A percentile compares a stretch with the other conserved stretches of the same genome.
Conservation (phyloP, 1,140 invertebrate species). For the Leptopilina boulardi region DNA sequence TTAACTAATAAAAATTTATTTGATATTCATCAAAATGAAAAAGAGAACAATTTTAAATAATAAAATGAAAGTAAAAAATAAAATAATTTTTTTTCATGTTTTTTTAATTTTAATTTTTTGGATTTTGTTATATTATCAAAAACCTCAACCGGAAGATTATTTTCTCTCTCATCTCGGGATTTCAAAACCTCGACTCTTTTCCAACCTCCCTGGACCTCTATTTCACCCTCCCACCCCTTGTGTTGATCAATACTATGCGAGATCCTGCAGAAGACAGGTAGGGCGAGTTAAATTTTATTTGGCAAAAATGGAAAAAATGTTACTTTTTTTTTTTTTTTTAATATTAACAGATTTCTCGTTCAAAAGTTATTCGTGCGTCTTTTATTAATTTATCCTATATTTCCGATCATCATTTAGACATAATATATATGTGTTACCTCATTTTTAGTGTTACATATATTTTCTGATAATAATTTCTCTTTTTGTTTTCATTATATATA, state of each 20-base stretch:
- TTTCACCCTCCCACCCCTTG: constrained; percentile 41
- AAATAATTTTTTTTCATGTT: no score
- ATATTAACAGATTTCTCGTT: neutral
- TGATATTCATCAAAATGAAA: no score
- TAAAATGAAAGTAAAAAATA: no score
- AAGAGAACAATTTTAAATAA: no score
- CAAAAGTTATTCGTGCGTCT: neutral
- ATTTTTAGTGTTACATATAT: no score
- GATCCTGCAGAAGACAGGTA: constrained; percentile 61
- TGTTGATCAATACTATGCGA: constrained; percentile 64
- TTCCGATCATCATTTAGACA: no score
- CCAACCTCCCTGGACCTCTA: constrained; percentile 47
- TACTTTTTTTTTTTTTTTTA: neutral
- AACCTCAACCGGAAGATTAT: neutral
- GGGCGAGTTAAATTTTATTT: constrained; percentile 14
- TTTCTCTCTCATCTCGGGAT: neutral
- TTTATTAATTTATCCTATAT: no score
- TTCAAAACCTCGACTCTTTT: constrained; percentile 20
- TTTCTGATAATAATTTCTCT: no score
- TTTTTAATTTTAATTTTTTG: no score
- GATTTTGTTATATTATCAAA: neutral
- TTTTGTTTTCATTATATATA: no score
- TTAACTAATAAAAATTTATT: no score
- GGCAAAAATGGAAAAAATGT: neutral
- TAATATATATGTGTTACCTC: no score